phyloP scores from a whole-genome alignment of 2,113 vertebrate genomes.

The Myanophis thanlyinensis region DNA sequence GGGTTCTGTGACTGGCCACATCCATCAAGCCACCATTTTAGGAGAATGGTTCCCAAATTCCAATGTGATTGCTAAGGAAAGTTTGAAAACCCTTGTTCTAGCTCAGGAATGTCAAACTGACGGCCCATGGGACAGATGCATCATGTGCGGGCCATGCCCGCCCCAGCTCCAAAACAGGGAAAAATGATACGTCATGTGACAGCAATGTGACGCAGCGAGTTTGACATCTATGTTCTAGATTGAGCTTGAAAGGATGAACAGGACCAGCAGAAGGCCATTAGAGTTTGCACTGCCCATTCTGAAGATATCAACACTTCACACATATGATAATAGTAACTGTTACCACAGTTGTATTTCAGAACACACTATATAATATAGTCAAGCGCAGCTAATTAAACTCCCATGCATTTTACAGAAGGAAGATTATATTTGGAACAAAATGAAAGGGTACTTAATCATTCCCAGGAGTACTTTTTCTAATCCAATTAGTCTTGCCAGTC shows the following conservation, averaged over 20 bases:
- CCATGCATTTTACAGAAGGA: not conserved
- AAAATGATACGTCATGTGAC: too few species aligned
- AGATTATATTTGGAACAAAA: not conserved
- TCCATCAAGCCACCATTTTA: not conserved
- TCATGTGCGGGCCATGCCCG: too few species aligned
- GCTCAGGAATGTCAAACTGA: too few species aligned
- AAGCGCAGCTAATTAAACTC: not conserved
- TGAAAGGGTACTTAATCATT: not conserved
- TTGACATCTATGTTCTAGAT: not conserved
- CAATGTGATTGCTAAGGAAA: not conserved
- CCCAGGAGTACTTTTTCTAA: not conserved
- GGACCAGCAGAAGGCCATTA: not conserved
- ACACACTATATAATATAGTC: not conserved
- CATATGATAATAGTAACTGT: not conserved
- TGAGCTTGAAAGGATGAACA: not conserved
- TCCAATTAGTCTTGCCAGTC: not conserved
- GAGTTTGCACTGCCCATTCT: not conserved
- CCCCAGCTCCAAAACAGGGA: too few species aligned
- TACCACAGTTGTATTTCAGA: not conserved
- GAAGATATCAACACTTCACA: not conserved
- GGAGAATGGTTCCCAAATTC: not conserved
- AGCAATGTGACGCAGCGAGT: too few species aligned
- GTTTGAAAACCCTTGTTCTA: not conserved
- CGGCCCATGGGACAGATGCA: accelerated
- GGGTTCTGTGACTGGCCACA: not conserved